These are phyloP conservation scores for Ophion obscuratus DNA, from an alignment of 2,888 invertebrate species.

Conservation along the genomic window DNA sequence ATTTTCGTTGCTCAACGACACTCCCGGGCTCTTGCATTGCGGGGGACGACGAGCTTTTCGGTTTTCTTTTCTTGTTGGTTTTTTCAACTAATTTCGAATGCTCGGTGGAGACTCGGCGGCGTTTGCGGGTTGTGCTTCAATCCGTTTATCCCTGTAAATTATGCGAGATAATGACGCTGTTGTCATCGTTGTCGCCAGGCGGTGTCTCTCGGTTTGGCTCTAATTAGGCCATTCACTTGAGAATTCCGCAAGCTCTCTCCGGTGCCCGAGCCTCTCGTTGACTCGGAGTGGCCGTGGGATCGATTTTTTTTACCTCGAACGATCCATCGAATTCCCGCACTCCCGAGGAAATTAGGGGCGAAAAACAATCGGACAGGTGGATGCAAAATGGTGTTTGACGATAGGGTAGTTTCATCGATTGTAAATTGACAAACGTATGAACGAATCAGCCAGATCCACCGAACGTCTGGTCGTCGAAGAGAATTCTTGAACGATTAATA, in stretches of 20 bases:
- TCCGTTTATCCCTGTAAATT: too few species aligned
- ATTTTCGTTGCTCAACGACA: too few species aligned
- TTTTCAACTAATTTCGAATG: not conserved
- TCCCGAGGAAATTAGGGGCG: not conserved
- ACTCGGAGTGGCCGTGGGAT: not conserved
- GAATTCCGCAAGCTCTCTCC: constrained; percentile 38
- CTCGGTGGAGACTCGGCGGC: not conserved
- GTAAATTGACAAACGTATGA: constrained; percentile 39
- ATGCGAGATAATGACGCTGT: not conserved
- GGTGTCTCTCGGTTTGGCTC: constrained; percentile 39
- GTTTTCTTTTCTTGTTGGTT: not conserved
- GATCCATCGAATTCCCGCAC: constrained; percentile 11
- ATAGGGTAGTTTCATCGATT: not conserved
- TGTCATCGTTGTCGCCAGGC: constrained; percentile 66
- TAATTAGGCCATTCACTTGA: constrained; percentile 64
- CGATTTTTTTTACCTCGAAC: constrained; percentile 6
- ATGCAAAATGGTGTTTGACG: not conserved
- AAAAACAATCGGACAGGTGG: not conserved
- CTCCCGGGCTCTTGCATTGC: too few species aligned
- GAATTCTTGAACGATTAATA: not conserved
- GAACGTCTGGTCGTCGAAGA: constrained; percentile 51
- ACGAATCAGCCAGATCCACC: constrained; percentile 16
- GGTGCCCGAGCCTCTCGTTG: constrained; percentile 11
- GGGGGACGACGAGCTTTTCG: too few species aligned
- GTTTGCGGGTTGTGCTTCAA: not conserved